These are phyloP conservation scores for Mirza zaza DNA, from an alignment of 2,113 vertebrate genomes.

Conservation along the genomic window DNA sequence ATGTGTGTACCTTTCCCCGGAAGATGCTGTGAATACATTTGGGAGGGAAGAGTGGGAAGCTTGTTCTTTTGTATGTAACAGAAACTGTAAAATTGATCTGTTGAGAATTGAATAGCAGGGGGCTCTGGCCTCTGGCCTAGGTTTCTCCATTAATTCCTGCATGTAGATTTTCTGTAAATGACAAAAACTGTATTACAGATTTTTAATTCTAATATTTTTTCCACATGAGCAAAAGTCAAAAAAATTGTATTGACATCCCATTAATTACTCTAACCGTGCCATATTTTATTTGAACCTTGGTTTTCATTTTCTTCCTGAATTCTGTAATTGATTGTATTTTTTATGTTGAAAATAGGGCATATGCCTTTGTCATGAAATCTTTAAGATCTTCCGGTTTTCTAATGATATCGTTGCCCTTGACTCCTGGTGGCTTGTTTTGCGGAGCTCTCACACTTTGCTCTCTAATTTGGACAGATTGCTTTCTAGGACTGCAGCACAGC, in stretches of 20 bases:
- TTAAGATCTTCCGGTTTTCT: background rate
- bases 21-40: background rate
- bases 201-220: background rate
- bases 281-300: background rate
- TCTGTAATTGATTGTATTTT: background rate
- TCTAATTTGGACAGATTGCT: background rate
- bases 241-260: background rate
- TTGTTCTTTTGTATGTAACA: background rate
- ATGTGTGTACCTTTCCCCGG: background rate
- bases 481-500: background rate
- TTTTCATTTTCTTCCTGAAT: background rate
- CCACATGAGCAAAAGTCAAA: background rate
- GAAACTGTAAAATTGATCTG: background rate
- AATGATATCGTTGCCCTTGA: background rate
- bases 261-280: background rate
- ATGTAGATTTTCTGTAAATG: background rate
- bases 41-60: background rate
- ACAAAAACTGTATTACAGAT: background rate
- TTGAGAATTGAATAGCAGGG: background rate
- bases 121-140: background rate
- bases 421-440: background rate
- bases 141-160: background rate
- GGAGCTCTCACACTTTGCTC: background rate
- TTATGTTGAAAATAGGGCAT: background rate
- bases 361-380: background rate